These are phyloP conservation scores for Branchinecta sandiegonensis DNA, from an alignment of 2,888 invertebrate genomes.

Conservation along the genomic window DNA sequence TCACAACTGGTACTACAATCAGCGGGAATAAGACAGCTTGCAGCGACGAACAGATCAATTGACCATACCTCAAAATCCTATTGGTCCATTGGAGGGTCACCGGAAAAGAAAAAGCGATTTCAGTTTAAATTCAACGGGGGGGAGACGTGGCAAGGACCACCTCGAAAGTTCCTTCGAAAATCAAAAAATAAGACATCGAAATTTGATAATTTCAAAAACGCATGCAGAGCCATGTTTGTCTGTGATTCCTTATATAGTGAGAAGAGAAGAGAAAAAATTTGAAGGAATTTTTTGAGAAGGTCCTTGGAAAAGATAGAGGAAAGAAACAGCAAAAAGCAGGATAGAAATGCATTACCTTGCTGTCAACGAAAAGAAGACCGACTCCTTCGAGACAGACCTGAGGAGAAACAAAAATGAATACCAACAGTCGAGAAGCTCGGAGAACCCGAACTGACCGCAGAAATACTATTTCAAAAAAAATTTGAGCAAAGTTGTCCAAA, in stretches of 20 bases:
- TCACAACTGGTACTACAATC: constrained; percentile 20
- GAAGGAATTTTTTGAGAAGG: constrained; percentile 38
- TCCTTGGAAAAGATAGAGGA: constrained; percentile 32
- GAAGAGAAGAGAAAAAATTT: constrained; percentile 31
- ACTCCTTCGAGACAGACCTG: constrained; percentile 97
- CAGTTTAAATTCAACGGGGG: constrained; percentile 1
- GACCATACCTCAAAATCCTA: constrained; percentile 72
- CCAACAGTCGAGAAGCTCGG: no score
- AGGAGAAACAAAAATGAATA: no score
- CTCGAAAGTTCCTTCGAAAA: constrained; percentile 69
- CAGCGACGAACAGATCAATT: constrained; percentile 28
- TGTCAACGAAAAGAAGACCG: constrained; percentile 93
- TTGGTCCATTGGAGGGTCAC: constrained; percentile 39
- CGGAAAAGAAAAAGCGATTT: constrained; percentile 36
- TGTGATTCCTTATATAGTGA: constrained; percentile 28
- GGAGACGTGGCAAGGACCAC: constrained; percentile 59
- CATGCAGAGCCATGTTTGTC: background rate
- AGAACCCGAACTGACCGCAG: no score
- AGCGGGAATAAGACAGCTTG: background rate
- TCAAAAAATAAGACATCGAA: constrained; percentile 18
- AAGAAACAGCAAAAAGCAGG: constrained; percentile 17
- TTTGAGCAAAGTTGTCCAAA: no score
- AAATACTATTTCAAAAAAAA: no score
- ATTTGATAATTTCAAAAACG: constrained; percentile 9
- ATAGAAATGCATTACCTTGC: constrained; percentile 65